Evolutionary conservation across 2,113 vertebrate species (phyloP), one percentile per base, ranked within the genome.

Genomic region (Lasiurus borealis): DNA sequence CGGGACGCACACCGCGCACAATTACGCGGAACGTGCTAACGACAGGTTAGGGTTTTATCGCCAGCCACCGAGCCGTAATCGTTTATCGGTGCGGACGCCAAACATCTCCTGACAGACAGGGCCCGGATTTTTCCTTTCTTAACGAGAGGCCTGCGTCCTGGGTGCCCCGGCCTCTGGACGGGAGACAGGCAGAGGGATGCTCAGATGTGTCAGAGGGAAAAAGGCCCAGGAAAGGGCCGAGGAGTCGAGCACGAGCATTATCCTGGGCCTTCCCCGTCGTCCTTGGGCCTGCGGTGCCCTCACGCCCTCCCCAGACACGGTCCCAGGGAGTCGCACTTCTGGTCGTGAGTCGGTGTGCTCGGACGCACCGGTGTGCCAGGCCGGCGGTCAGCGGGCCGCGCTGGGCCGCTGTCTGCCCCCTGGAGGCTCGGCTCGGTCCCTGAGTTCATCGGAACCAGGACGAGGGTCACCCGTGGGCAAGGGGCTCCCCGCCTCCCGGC

Each of bases 11-110:
- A 98, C 98, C 98, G 99, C 99, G 99, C 99, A 99, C 99, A 99
- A 99, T 99, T 99, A 99, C 99, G 99, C 98, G 97, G 99, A 98
- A 99, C 98, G 99, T 98, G 98, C 99, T 99, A 99, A 99, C 99
- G 99, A 99, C 99, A 99, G 98, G 99, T 99, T 98, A 97, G 98
- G 96, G 95, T 98, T 98, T 99, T 98, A 98, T 98, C 98, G 97
- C 98, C 98, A n/a, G 95, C 96, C 44, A 98, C 98, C 62, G 95
- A 98, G 98, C 98, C 97, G 98, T 97, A 98, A 98, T 99, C 98
- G 98, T 99, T 99, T 99, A 99, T 99, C 98, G 99, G 99, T 99
- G 99, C 98, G 98, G 98, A 98, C 99, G 98, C 98, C 99, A 99
- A 99, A 99, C 99, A 99, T 99, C 99, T 99, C 99, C 99, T 99